Conservation (phyloP, 2,888 invertebrate species). For the Barypeithes pellucidus region DNA sequence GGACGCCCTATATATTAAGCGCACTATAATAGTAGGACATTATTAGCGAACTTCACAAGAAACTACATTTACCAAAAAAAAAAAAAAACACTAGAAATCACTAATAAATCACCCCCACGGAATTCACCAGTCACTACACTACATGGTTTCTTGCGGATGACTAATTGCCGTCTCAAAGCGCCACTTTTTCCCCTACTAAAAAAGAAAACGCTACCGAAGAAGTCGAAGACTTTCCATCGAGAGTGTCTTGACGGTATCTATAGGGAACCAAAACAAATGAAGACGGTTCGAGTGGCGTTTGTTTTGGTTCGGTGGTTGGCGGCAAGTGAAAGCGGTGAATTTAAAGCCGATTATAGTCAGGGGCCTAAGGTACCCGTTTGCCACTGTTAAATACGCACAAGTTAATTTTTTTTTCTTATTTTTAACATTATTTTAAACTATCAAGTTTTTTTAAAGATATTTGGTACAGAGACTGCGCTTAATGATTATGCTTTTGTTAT, state of each 20-base stretch:
- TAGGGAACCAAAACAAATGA: slow-evolving; percentile 50
- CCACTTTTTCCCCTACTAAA: slow-evolving; percentile 34
- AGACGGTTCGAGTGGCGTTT: slow-evolving; percentile 51
- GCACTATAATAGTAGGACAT: no score
- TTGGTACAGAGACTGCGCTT: no score
- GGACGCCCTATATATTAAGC: no score
- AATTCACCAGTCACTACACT: slow-evolving; percentile 36
- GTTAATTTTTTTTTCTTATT: no score
- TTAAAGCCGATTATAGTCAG: slow-evolving; percentile 15
- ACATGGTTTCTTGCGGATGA: slow-evolving; percentile 30
- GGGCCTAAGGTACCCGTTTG: not conserved
- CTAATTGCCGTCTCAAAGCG: slow-evolving; percentile 16
- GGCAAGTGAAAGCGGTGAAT: slow-evolving; percentile 53
- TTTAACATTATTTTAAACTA: no score
- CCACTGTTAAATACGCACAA: no score
- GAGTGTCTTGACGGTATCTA: slow-evolving; percentile 42
- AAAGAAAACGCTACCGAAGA: slow-evolving; percentile 44
- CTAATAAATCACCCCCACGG: slow-evolving; percentile 29
- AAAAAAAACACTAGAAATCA: slow-evolving; percentile 16
- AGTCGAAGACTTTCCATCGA: slow-evolving; percentile 51
- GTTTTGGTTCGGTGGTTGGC: slow-evolving; percentile 49
- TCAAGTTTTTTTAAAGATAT: no score
- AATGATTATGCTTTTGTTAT: no score
- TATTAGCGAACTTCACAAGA: not conserved
- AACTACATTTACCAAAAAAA: slow-evolving; percentile 25